phyloP scores from a whole-genome alignment of 2,113 vertebrate genomes.

The Morone chrysops region DNA sequence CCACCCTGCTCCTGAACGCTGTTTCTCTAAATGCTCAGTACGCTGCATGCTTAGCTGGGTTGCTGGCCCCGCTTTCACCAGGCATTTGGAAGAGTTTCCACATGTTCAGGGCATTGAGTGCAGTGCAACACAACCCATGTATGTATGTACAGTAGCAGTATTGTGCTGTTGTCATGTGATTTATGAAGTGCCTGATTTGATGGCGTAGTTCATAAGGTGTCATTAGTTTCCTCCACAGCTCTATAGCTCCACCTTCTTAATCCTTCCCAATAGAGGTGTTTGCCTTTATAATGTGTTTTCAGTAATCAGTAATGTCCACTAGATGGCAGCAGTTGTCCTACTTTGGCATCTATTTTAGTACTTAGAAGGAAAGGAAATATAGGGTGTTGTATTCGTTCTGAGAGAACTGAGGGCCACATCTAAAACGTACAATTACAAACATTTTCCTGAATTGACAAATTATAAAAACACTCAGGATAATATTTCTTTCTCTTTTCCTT shows the following conservation, averaged over 20 bases:
- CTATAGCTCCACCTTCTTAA: neutral
- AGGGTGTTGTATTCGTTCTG: neutral
- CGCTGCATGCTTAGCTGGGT: neutral
- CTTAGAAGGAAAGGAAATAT: neutral
- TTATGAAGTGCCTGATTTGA: neutral
- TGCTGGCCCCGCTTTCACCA: neutral
- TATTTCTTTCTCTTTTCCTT: neutral
- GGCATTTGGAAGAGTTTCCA: neutral
- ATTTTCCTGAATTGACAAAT: neutral
- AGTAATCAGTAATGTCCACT: constrained; percentile 52
- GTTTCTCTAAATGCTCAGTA: too few relatives aligned
- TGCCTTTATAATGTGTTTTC: neutral
- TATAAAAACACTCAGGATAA: neutral
- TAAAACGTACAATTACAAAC: neutral
- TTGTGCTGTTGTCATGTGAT: neutral
- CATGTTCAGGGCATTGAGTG: neutral
- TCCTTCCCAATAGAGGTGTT: neutral
- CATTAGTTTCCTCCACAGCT: neutral
- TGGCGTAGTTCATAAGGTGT: neutral
- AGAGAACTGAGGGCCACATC: neutral
- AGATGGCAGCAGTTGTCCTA: constrained; percentile 66
- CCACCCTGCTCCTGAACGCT: neutral
- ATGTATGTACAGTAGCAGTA: neutral
- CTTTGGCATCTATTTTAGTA: neutral
- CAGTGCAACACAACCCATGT: neutral